phyloP scores from a whole-genome alignment of 2,888 invertebrate genomes.

The Ernsta delagoae region DNA sequence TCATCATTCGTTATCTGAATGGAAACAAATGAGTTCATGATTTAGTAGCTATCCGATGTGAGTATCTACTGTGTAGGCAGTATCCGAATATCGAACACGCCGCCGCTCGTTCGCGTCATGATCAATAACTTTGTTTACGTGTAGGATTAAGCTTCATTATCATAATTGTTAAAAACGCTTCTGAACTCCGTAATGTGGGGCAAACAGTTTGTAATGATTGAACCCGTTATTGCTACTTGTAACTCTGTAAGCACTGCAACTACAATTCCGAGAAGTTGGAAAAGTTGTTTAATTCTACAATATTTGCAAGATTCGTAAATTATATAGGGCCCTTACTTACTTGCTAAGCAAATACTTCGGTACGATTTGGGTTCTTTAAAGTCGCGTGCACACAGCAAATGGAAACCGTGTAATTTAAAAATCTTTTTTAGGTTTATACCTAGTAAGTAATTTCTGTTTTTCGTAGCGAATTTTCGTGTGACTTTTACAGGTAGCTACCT shows the following conservation, averaged over 20 bases:
- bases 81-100: slow-evolving; percentile 62
- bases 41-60: slow-evolving; percentile 62
- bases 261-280: slow-evolving; percentile 23
- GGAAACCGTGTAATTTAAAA: slow-evolving; percentile 1
- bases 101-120: slow-evolving; percentile 60
- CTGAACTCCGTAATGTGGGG: slow-evolving; percentile 15
- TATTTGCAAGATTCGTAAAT: slow-evolving; percentile 9
- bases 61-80: slow-evolving; percentile 50
- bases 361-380: slow-evolving; percentile 10
- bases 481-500: too few species aligned
- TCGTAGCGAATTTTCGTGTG: too few species aligned
- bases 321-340: too few species aligned
- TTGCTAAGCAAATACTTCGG: slow-evolving; percentile 17
- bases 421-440: neutral
- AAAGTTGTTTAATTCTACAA: slow-evolving; percentile 4
- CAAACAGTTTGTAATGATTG: slow-evolving; percentile 11
- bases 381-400: slow-evolving; percentile 17
- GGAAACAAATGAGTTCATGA: slow-evolving; percentile 75
- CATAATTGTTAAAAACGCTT: slow-evolving; percentile 40
- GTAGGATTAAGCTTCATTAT: slow-evolving; percentile 48
- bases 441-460: too few species aligned
- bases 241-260: slow-evolving; percentile 10
- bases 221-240: slow-evolving; percentile 3
- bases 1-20: slow-evolving; percentile 69
- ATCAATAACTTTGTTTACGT: slow-evolving; percentile 59